Evolutionary conservation across 2,113 vertebrate genomes (phyloP).

Genomic region (Uropsilus gracilis): DNA sequence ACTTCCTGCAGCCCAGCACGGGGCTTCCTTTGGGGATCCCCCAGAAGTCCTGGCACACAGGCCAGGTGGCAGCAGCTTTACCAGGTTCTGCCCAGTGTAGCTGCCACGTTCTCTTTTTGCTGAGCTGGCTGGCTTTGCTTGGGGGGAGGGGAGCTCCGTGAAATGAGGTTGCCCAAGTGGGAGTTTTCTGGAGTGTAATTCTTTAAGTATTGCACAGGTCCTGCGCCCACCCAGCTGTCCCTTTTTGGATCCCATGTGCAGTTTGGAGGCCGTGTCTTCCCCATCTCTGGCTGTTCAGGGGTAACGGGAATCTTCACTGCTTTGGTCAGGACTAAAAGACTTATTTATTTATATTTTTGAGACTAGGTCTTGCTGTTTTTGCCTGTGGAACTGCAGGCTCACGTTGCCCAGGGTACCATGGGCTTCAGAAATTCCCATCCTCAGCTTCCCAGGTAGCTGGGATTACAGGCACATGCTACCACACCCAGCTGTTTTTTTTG

Average conservation of each 20-base stretch:
- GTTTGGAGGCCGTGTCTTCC: neutral
- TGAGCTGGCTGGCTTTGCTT: neutral
- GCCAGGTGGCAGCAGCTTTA: neutral
- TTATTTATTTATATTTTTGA: no score
- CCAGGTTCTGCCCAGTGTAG: neutral
- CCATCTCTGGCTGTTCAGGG: neutral
- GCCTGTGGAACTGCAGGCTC: no score
- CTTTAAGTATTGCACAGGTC: neutral
- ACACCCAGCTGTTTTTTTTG: no score
- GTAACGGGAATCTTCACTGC: neutral
- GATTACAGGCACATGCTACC: no score
- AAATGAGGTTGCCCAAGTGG: neutral
- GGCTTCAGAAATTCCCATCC: no score
- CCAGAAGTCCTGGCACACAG: neutral
- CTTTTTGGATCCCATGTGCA: neutral
- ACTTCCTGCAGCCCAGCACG: neutral
- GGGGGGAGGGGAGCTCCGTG: neutral
- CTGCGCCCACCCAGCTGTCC: neutral
- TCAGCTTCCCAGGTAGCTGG: no score
- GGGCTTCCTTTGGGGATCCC: neutral
- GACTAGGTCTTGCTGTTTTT: no score
- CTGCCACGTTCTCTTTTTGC: neutral
- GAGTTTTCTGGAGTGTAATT: neutral
- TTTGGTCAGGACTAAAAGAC: neutral
- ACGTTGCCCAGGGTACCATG: no score